Conservation (phyloP, 2,113 vertebrate genomes). For the Vulpes vulpes region DNA sequence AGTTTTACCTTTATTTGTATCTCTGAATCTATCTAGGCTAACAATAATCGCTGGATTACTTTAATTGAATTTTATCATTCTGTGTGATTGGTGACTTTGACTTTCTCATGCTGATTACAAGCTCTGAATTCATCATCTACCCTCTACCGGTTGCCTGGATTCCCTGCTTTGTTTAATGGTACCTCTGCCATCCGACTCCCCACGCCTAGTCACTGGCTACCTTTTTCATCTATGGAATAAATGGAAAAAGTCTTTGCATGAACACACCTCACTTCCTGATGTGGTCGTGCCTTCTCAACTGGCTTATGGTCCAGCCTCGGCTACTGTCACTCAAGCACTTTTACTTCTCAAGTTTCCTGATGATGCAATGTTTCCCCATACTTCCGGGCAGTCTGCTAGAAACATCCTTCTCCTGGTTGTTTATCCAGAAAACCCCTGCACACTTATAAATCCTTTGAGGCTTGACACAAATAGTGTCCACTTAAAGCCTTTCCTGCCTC, state of each 20-base stretch:
- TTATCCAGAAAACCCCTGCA: conserved; percentile 32
- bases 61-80: not conserved
- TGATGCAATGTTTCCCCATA: conserved; percentile 3
- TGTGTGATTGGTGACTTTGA: not conserved
- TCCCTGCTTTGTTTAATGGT: not conserved
- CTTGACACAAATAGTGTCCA: not conserved
- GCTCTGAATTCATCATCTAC: not conserved
- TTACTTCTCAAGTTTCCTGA: conserved; percentile 10
- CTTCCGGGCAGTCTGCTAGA: not conserved
- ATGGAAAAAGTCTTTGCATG: not conserved
- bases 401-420: conserved; percentile 13
- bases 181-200: not conserved
- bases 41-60: not conserved
- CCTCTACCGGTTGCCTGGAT: not conserved
- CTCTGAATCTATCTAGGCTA: not conserved
- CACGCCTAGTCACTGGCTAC: not conserved
- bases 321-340: not conserved
- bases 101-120: not conserved
- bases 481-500: not conserved
- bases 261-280: not conserved
- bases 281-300: not conserved
- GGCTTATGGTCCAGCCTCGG: not conserved
- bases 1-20: not conserved
- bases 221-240: not conserved
- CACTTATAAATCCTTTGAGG: not conserved